Percentiles rank a stretch among this genome's conserved stretches.
Evolutionary conservation across 2,797 vertebrate genomes (phyloP).

Genomic region (Vespertilio murinus): DNA sequence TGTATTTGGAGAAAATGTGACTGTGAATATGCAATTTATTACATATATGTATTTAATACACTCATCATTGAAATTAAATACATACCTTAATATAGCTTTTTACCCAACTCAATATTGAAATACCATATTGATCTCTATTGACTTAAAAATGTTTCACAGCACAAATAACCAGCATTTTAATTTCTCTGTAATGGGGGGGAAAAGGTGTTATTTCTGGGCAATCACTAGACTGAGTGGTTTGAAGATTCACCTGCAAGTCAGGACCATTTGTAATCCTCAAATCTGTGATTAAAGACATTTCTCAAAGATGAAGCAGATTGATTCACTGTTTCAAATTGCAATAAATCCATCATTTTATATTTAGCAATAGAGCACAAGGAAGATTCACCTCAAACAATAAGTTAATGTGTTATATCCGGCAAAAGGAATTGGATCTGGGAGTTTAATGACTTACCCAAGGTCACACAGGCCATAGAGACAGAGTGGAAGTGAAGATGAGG

Average conservation of each 20-base stretch:
- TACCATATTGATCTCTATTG: background rate
- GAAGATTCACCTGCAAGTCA: background rate
- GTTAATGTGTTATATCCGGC: background rate
- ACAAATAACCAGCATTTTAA: background rate
- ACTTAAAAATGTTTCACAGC: background rate
- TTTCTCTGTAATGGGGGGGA: background rate
- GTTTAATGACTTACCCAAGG: constrained; percentile 42
- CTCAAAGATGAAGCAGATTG: background rate
- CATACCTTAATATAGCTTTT: background rate
- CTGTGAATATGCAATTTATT: background rate
- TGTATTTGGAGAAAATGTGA: background rate
- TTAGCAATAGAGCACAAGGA: background rate
- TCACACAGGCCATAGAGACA: background rate
- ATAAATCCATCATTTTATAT: background rate
- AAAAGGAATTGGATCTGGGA: background rate
- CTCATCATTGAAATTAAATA: background rate
- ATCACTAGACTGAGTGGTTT: background rate
- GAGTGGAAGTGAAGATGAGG: background rate
- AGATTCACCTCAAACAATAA: background rate
- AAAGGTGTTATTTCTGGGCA: background rate
- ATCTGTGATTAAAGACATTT: background rate
- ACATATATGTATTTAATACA: background rate
- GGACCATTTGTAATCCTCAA: background rate
- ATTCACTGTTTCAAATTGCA: constrained; percentile 10
- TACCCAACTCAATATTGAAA: background rate